Percentiles rank a stretch among this genome's conserved stretches.
Conservation (phyloP, 2,888 invertebrate genomes). For the Torymus tubicola region DNA sequence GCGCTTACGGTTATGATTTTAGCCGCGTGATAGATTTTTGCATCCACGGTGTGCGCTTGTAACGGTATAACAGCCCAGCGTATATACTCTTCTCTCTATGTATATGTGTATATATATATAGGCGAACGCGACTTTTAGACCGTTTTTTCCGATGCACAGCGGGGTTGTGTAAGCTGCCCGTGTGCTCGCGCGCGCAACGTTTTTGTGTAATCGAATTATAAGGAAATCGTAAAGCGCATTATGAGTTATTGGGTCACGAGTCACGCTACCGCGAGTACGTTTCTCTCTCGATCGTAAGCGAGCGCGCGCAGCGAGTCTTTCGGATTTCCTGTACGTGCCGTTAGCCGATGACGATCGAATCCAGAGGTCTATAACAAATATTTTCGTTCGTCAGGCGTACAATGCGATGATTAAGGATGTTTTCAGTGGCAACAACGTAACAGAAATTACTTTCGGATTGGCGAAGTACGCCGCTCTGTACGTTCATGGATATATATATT, state of each 20-base stretch:
- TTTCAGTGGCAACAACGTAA: no score
- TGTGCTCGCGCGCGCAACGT: not conserved
- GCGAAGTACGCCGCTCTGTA: no score
- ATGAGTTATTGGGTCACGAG: not conserved
- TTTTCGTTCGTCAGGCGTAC: no score
- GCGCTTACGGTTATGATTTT: conserved; percentile 17
- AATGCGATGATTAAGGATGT: no score
- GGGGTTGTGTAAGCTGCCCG: not conserved
- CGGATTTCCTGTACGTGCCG: no score
- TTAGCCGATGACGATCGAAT: not conserved
- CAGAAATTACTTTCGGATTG: no score
- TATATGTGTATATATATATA: no score
- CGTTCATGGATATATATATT: no score
- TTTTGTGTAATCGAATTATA: conserved; percentile 27
- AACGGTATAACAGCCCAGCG: conserved; percentile 1
- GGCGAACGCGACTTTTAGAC: not conserved
- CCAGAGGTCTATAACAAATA: no score
- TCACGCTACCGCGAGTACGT: no score
- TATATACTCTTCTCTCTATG: not conserved
- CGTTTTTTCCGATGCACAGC: not conserved
- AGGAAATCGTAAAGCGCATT: conserved; percentile 25
- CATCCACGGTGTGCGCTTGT: not conserved
- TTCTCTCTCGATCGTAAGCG: no score
- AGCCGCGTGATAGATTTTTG: not conserved
- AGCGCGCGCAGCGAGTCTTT: no score